Evolutionary conservation across 1,140 invertebrate genomes (phyloP).

Genomic region (Yoshiicerus persimilis): DNA sequence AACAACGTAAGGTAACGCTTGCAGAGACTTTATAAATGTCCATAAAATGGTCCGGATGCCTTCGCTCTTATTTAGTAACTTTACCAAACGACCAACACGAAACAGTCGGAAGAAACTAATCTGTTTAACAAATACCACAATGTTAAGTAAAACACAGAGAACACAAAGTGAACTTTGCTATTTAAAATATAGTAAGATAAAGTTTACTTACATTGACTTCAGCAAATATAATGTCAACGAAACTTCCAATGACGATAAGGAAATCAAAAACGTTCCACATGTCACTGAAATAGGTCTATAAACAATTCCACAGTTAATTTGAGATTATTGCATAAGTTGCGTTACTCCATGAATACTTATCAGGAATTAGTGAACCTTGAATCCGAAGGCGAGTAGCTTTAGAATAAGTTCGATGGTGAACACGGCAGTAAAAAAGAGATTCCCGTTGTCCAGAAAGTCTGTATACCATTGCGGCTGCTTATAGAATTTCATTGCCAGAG

Average conservation of each 20-base stretch:
- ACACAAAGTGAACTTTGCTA: too few relatives aligned
- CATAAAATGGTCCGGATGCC: slow-evolving; percentile 96
- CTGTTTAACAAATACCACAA: slow-evolving; percentile 66
- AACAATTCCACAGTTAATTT: neutral
- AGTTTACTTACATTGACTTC: slow-evolving; percentile 81
- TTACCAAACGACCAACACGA: slow-evolving; percentile 96
- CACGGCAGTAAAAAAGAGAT: slow-evolving; percentile 96
- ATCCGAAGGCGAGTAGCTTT: slow-evolving; percentile 96
- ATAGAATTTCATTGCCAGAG: slow-evolving; percentile 97
- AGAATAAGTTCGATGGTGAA: slow-evolving; percentile 98
- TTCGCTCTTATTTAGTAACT: slow-evolving; percentile 93
- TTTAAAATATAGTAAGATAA: too few relatives aligned
- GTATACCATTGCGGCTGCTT: slow-evolving; percentile 82
- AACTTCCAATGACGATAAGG: slow-evolving; percentile 97
- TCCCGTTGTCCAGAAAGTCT: slow-evolving; percentile 84
- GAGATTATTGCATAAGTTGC: slow-evolving; percentile 46
- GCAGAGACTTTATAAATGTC: slow-evolving; percentile 99
- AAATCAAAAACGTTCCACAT: slow-evolving; percentile 99
- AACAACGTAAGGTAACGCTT: slow-evolving; percentile 98
- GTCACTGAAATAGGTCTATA: slow-evolving; percentile 98
- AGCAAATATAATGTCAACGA: slow-evolving; percentile 97
- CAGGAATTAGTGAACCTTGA: slow-evolving; percentile 72
- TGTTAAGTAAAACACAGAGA: too few relatives aligned
- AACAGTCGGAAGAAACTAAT: slow-evolving; percentile 99
- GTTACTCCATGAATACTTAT: neutral